These are phyloP conservation scores for Lophotis ruficrista DNA, from an alignment of 2,113 vertebrate genomes.

Conservation along the genomic window DNA sequence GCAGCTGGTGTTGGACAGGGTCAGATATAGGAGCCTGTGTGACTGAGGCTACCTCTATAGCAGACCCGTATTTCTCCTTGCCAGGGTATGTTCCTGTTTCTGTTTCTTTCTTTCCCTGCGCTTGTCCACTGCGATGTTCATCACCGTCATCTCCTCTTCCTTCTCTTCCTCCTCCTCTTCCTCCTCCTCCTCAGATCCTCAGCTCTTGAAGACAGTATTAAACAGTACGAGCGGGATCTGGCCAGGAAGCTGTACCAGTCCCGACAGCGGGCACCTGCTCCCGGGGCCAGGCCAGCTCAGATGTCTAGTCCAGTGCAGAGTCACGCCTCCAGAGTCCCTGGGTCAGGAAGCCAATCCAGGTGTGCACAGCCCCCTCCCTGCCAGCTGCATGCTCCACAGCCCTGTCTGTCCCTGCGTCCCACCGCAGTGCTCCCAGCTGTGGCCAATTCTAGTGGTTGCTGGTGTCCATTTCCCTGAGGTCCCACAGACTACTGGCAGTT, in stretches of 20 bases:
- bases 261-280: slow-evolving; percentile 82
- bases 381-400: slow-evolving; percentile 40
- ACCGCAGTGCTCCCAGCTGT: neutral
- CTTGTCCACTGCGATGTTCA: slow-evolving; percentile 44
- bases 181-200: slow-evolving; percentile 77
- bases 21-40: neutral
- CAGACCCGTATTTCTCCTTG: neutral
- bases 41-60: neutral
- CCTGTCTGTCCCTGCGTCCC: neutral
- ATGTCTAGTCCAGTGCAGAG: slow-evolving; percentile 43
- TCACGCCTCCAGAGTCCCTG: neutral
- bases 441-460: neutral
- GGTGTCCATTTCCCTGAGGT: neutral
- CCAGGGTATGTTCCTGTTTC: slow-evolving; percentile 28
- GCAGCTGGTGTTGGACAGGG: neutral
- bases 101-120: slow-evolving; percentile 51
- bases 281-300: slow-evolving; percentile 65
- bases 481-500: neutral
- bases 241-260: slow-evolving; percentile 91
- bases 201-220: slow-evolving; percentile 91
- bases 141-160: slow-evolving; percentile 51
- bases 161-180: neutral
- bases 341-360: slow-evolving; percentile 64
- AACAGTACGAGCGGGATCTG: slow-evolving; percentile 93
- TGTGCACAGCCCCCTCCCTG: slow-evolving; percentile 45